Conservation (phyloP, 2,113 vertebrate species). For the Equus quagga region DNA sequence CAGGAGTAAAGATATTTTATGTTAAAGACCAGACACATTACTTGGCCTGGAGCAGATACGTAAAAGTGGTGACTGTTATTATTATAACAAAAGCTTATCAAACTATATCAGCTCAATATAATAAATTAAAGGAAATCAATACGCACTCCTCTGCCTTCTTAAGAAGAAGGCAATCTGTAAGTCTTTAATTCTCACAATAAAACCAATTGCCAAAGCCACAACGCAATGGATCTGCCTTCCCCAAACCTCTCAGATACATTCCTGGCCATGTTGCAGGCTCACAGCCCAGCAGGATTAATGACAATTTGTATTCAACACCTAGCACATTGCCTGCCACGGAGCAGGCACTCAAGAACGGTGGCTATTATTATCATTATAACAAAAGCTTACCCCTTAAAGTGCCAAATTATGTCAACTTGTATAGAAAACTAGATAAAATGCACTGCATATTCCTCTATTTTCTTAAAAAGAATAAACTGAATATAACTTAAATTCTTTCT, state of each 20-base stretch:
- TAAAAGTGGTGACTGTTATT: too few relatives aligned
- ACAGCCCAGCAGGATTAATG: conserved; percentile 35
- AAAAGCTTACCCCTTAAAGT: not conserved
- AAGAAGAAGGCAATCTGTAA: conserved; percentile 34
- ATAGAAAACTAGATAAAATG: conserved; percentile 14
- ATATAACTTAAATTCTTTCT: conserved; percentile 21
- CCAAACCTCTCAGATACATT: not conserved
- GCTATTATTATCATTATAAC: not conserved
- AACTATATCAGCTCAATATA: not conserved
- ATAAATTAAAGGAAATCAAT: not conserved
- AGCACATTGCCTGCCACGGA: not conserved
- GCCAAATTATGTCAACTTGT: conserved; percentile 10
- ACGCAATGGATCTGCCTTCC: not conserved
- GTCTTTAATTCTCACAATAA: conserved; percentile 62
- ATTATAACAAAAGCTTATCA: not conserved
- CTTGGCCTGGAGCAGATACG: too few relatives aligned
- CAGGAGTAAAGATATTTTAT: too few relatives aligned
- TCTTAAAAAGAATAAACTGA: conserved; percentile 51
- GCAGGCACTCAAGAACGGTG: not conserved
- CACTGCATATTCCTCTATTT: not conserved
- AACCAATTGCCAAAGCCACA: not conserved
- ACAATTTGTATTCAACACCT: conserved; percentile 42
- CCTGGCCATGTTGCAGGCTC: not conserved
- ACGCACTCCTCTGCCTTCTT: not conserved
- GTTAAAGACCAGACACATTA: too few relatives aligned